These are phyloP conservation scores for Zoanthus sansibaricus DNA, from an alignment of 92 coral and sea anemone genomes.

Conservation along the genomic window DNA sequence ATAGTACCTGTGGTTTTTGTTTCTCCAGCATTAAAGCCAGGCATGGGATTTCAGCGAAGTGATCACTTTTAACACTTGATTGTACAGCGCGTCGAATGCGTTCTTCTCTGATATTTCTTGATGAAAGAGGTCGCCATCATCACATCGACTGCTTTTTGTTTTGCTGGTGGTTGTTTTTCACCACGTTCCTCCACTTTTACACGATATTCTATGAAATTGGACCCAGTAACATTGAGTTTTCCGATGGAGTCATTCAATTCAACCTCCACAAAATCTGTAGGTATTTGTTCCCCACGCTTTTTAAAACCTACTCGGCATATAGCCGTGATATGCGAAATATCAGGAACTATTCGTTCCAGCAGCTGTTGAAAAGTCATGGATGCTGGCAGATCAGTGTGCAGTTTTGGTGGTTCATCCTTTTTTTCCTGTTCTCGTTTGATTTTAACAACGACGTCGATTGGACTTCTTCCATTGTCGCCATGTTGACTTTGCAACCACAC, in stretches of 20 bases:
- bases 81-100: slow-evolving; percentile 46
- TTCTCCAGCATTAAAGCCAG: slow-evolving; percentile 56
- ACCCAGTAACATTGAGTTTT: no score
- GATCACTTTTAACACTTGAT: slow-evolving; percentile 47
- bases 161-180: background rate
- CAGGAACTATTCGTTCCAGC: slow-evolving; percentile 41
- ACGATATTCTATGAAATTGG: no score
- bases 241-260: background rate
- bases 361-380: slow-evolving; percentile 54
- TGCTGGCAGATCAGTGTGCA: slow-evolving; percentile 28
- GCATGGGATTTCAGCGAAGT: slow-evolving; percentile 41
- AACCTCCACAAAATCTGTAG: slow-evolving; percentile 43
- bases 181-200: no score
- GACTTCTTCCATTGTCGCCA: slow-evolving; percentile 50
- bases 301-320: slow-evolving; percentile 41
- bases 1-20: slow-evolving; percentile 33
- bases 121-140: slow-evolving; percentile 53
- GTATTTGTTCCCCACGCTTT: slow-evolving; percentile 46
- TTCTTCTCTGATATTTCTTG: slow-evolving; percentile 35
- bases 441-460: slow-evolving; percentile 43
- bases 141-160: slow-evolving; percentile 36
- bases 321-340: slow-evolving; percentile 46
- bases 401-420: slow-evolving; percentile 55
- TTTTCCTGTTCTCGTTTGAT: slow-evolving; percentile 48
- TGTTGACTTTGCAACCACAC: slow-evolving; percentile 53